phyloP scores from a whole-genome alignment of 2,797 vertebrate species.

The Amazona finschi region DNA sequence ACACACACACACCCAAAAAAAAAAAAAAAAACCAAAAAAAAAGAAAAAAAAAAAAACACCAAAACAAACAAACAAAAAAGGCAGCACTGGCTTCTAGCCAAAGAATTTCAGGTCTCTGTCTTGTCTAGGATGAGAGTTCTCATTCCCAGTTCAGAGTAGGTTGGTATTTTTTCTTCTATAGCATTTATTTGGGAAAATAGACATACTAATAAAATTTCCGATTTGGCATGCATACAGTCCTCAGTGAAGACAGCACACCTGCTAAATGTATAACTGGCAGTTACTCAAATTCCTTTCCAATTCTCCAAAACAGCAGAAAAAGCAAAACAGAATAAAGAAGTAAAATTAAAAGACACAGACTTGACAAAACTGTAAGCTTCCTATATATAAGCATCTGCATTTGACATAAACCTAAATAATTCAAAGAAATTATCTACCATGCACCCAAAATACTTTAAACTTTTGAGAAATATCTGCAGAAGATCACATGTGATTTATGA shows the following conservation, averaged over 20 bases:
- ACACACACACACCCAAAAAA: neutral
- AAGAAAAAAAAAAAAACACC: no score
- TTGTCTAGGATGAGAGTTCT: neutral
- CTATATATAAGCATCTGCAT: neutral
- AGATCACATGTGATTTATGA: neutral
- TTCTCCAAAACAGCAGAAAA: neutral
- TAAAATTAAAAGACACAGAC: neutral
- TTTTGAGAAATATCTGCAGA: neutral
- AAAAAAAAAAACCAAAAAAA: neutral
- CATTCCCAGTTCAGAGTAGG: neutral
- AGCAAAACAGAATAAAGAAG: neutral
- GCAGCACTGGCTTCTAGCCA: neutral
- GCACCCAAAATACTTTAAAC: neutral
- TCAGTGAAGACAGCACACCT: neutral
- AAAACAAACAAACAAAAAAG: neutral
- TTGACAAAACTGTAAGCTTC: neutral
- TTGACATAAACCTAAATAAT: neutral
- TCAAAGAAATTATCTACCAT: neutral
- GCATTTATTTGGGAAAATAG: neutral
- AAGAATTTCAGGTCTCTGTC: neutral
- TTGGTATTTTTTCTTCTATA: neutral
- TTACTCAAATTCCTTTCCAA: neutral
- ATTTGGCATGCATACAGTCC: neutral
- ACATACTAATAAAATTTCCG: neutral
- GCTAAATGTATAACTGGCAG: neutral